These are phyloP conservation scores for Sinopyrophorus schimmeli DNA, from an alignment of 2,888 invertebrate species.

Conservation along the genomic window DNA sequence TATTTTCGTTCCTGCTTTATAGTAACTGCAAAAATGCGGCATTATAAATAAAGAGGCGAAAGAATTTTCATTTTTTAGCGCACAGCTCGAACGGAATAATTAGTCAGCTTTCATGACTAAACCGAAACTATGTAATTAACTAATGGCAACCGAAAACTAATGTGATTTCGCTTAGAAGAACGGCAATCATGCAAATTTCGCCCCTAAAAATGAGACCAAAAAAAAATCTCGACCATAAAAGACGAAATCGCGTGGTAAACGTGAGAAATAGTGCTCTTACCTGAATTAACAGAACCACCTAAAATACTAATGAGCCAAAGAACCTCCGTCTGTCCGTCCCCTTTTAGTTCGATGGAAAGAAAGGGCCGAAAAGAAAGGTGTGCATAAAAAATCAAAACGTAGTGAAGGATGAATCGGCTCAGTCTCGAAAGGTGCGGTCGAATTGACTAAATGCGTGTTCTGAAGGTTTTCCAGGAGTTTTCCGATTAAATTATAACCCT, in stretches of 20 bases:
- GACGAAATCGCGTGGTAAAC: constrained; percentile 21
- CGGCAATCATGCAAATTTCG: too few relatives aligned
- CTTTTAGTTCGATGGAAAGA: constrained; percentile 8
- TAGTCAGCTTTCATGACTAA: not conserved
- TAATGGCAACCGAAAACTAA: not conserved
- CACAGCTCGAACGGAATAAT: not conserved
- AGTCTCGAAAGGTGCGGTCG: constrained; percentile 43
- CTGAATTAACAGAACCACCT: constrained; percentile 36
- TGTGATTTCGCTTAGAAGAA: too few relatives aligned
- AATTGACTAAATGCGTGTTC: constrained; percentile 55
- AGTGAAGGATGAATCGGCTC: constrained; percentile 14
- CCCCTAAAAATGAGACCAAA: constrained; percentile 3
- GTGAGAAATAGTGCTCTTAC: constrained; percentile 34
- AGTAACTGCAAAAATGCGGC: too few relatives aligned
- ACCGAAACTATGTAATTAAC: constrained; percentile 5
- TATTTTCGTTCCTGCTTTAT: too few relatives aligned
- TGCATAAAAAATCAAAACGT: constrained; percentile 20
- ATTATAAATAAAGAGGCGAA: not conserved
- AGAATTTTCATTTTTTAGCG: not conserved
- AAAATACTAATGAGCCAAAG: constrained; percentile 26
- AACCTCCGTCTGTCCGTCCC: constrained; percentile 4
- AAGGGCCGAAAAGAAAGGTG: constrained; percentile 2
- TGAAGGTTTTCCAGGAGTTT: constrained; percentile 48
- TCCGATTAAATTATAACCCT: constrained; percentile 54
- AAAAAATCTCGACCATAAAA: constrained; percentile 13